These are phyloP conservation scores for Drosophila neotestacea DNA, from an alignment of 2,888 invertebrate species.

Conservation along the genomic window DNA sequence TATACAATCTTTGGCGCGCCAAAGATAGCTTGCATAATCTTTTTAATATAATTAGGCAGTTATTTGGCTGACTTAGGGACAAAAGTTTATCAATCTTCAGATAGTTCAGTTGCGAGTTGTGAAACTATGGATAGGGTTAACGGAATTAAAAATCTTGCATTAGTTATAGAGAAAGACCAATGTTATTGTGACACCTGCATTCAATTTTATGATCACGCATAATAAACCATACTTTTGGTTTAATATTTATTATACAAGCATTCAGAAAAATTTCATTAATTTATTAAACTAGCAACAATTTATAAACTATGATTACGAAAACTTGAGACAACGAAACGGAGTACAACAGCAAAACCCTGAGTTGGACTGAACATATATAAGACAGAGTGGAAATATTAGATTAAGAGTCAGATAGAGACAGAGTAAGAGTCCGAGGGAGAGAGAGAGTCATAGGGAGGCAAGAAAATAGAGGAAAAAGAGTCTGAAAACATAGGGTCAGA, in stretches of 20 bases:
- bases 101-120: too few species aligned
- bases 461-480: conserved; percentile 7
- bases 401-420: conserved; percentile 9
- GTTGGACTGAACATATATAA: conserved; percentile 15
- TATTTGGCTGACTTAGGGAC: too few species aligned
- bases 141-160: background rate
- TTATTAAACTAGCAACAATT: background rate
- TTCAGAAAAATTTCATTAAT: conserved; percentile 15
- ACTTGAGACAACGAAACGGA: conserved; percentile 12
- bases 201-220: conserved; percentile 8
- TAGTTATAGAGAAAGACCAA: background rate
- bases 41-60: too few species aligned
- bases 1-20: too few species aligned
- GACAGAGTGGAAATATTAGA: conserved; percentile 6
- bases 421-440: background rate
- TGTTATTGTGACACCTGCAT: background rate
- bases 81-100: too few species aligned
- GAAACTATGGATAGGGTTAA: too few species aligned
- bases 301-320: background rate
- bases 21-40: too few species aligned
- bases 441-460: background rate
- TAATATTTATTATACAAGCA: conserved; percentile 20
- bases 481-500: conserved; percentile 11
- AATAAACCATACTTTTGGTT: conserved; percentile 15
- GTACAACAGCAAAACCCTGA: conserved; percentile 12